These are phyloP conservation scores for Geococcyx californianus DNA, from an alignment of 2,113 vertebrate genomes.

Conservation along the genomic window DNA sequence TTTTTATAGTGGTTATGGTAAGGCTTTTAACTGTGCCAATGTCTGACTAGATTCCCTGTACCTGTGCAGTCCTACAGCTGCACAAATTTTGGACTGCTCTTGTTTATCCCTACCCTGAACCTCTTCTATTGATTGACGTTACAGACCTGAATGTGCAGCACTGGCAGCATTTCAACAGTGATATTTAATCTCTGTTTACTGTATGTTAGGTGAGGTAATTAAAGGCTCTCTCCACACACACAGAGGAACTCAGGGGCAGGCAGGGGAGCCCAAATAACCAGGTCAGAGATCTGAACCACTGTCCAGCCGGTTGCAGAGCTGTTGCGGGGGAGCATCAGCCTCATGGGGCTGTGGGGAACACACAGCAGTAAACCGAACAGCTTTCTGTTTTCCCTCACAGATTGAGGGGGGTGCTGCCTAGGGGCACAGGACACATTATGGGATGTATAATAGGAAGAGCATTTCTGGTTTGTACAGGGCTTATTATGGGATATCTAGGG, in stretches of 20 bases:
- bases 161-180: background rate
- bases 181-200: background rate
- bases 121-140: background rate
- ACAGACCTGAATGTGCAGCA: background rate
- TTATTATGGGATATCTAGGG: background rate
- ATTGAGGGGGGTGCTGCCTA: background rate
- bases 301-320: background rate
- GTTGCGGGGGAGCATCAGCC: background rate
- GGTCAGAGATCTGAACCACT: background rate
- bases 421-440: fast-evolving
- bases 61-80: background rate
- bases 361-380: background rate
- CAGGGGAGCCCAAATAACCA: background rate
- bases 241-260: background rate
- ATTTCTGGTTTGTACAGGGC: background rate
- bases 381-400: fast-evolving
- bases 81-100: background rate
- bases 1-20: background rate
- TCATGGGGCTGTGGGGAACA: too few relatives aligned
- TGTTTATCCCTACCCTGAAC: background rate
- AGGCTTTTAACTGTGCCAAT: background rate
- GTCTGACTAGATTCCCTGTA: background rate
- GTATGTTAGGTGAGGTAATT: background rate
- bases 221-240: background rate
- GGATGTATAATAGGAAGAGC: background rate